Base-by-base conservation (phyloP, 2,888 invertebrate genomes). In the Stenurella melanura region DNA sequence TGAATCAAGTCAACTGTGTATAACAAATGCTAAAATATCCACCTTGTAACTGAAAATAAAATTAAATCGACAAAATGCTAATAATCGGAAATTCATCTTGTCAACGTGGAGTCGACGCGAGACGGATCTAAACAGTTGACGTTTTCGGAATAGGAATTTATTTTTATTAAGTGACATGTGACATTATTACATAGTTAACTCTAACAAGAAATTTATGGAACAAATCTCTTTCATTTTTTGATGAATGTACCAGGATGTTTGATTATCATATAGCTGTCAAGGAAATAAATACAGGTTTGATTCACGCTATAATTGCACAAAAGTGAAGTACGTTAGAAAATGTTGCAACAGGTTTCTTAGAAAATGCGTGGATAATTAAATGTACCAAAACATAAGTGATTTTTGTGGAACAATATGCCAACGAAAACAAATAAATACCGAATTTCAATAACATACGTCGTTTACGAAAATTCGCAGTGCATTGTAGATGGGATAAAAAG, bases 171-270 rank as follows among this genome's bases (percentile, higher is more conserved):
- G 34, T 38, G 42, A 66, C 66, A 42, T 42, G 12, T 18, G 42
- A 66, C 66, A 50, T 66, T 66, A 66, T 42, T 38, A 42, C 66
- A 66, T 66, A 66, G 19, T 21, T 58, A 15, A 19, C 38, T 50
- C 38, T 66, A 19, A 21, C 50, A 21, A 42, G 19, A 66, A 38
- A 38, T 66, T 17, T 66, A 50, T 38, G 38, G 64, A 64, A 64
- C 38, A 64, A 38, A 38, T 18, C 18, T 50, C 42, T 1, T 18
- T 17, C 30, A 34, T 34, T 34, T 38, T 42, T 38, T 66, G 66
- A 42, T 66, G 17, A 21, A 66, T 66, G 66, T 2, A 19, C 19
- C 66, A 66, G 66, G 66, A 66, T 66, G 50, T 21, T 21, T 19
- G 58, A 58, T 58, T 58, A 58, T 58, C 66, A 50, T 66, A 38